Evolutionary conservation across 1,140 invertebrate genomes (phyloP).

Genomic region (Colletes latitarsis): DNA sequence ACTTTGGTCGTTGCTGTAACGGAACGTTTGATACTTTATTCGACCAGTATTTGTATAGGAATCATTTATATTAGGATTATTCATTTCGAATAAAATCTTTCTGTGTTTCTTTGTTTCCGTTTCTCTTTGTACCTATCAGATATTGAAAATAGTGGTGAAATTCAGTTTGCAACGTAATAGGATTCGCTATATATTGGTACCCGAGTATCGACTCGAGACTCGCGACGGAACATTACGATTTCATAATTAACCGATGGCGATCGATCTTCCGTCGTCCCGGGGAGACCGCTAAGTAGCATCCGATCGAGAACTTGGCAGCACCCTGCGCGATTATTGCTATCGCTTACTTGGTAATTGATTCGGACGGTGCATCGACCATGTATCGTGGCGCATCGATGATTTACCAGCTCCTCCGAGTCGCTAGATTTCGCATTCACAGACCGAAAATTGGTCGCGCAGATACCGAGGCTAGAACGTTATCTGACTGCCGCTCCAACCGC

Average conservation of each 20-base stretch:
- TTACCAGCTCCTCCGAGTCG: constrained; percentile 22
- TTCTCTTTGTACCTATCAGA: too few relatives aligned
- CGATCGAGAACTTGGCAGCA: neutral
- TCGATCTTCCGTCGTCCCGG: neutral
- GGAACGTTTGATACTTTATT: too few relatives aligned
- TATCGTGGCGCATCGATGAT: constrained; percentile 19
- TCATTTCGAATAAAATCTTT: too few relatives aligned
- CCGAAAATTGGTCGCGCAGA: constrained; percentile 1
- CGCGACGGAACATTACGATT: neutral
- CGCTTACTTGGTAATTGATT: constrained; percentile 19
- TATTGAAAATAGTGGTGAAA: too few relatives aligned
- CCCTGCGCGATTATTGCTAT: neutral
- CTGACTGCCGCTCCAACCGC: neutral
- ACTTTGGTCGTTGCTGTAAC: too few relatives aligned
- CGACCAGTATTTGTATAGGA: too few relatives aligned
- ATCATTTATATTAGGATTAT: too few relatives aligned
- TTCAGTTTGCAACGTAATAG: too few relatives aligned
- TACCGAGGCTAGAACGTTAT: neutral
- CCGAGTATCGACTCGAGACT: too few relatives aligned
- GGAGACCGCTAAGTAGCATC: neutral
- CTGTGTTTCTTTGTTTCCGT: too few relatives aligned
- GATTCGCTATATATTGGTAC: too few relatives aligned
- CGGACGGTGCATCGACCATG: neutral
- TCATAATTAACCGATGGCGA: neutral
- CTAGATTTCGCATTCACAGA: constrained; percentile 2